Percentiles rank a stretch among this genome's conserved stretches.
Conservation (phyloP, 2,113 vertebrate genomes). For the Gopherus evgoodei region DNA sequence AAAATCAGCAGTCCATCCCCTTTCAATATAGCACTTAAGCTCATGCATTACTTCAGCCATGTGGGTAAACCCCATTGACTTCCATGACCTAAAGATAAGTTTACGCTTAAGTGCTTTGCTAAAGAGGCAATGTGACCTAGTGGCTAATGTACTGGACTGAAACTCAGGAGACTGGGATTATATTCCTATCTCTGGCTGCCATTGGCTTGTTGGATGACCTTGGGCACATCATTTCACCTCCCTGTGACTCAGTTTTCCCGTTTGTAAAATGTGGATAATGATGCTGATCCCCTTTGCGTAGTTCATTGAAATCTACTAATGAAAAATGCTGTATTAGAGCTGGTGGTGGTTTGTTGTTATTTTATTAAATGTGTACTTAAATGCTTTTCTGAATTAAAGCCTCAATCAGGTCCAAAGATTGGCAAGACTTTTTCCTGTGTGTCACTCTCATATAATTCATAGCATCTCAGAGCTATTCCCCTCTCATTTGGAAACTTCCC, state of each 20-base stretch:
- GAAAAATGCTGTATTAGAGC: not conserved
- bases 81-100: conserved; percentile 40
- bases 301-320: not conserved
- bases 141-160: not conserved
- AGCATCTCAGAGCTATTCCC: conserved; percentile 20
- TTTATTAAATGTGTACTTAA: conserved; percentile 14
- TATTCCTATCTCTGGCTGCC: not conserved
- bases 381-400: conserved; percentile 48
- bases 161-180: not conserved
- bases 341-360: not conserved
- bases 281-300: not conserved
- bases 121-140: not conserved
- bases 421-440: conserved; percentile 31
- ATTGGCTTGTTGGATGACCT: not conserved
- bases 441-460: conserved; percentile 45
- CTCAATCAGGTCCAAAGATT: conserved; percentile 20
- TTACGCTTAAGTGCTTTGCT: conserved; percentile 30
- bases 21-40: conserved; percentile 61
- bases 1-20: conserved; percentile 53
- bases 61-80: conserved; percentile 53
- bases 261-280: not conserved
- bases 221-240: not conserved
- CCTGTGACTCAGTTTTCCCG: not conserved
- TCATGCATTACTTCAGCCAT: conserved; percentile 40
- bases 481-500: conserved; percentile 36